Evolutionary conservation across 2,797 vertebrate species (phyloP).

Genomic region (Cynopterus sphinx): DNA sequence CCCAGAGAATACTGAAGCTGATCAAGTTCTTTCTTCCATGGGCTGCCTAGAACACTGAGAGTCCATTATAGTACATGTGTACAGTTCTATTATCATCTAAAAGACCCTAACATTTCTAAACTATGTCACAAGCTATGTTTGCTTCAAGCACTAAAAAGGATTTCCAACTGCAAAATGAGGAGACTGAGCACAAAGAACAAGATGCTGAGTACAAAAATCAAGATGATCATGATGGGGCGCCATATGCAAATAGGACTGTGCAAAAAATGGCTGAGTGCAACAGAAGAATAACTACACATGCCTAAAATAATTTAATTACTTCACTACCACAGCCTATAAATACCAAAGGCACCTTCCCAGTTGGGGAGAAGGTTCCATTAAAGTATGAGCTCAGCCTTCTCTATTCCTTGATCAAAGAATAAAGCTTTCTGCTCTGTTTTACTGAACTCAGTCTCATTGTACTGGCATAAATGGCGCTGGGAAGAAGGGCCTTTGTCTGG

Average conservation of each 20-base stretch:
- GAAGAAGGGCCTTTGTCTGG: not conserved
- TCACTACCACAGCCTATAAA: not conserved
- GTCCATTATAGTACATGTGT: accelerated
- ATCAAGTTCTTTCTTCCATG: accelerated
- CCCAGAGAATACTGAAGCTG: not conserved
- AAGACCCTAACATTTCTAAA: not conserved
- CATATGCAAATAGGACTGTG: not conserved
- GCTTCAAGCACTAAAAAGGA: not conserved
- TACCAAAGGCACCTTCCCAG: not conserved
- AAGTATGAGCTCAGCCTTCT: not conserved
- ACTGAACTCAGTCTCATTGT: not conserved
- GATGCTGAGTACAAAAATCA: not conserved
- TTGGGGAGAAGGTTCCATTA: not conserved
- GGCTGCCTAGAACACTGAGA: not conserved
- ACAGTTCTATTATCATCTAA: not conserved
- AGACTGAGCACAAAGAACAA: not conserved
- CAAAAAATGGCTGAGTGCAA: not conserved
- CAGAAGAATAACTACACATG: not conserved
- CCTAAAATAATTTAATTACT: not conserved
- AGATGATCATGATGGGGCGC: not conserved
- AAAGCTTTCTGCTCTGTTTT: not conserved
- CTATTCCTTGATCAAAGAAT: not conserved
- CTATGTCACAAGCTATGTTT: not conserved
- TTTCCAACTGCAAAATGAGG: not conserved
- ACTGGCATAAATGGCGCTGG: not conserved